A percentile compares a stretch with the other conserved stretches of the same genome.
Conservation (phyloP, 2,113 vertebrate genomes). For the Panthera leo region DNA sequence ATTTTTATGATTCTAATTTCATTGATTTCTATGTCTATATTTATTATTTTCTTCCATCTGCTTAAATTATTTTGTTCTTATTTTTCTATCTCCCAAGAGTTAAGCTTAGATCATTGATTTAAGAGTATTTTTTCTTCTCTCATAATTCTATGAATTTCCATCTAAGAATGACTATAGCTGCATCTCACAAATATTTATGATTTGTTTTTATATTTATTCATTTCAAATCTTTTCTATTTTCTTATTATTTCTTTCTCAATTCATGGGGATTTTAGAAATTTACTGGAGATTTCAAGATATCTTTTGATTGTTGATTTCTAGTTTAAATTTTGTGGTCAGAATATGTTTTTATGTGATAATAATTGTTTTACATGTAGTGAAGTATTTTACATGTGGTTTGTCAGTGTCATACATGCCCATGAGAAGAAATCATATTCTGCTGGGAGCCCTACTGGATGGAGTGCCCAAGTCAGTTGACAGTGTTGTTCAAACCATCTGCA, state of each 20-base stretch:
- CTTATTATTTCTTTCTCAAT: background rate
- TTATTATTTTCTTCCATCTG: background rate
- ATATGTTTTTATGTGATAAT: background rate
- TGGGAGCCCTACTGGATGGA: background rate
- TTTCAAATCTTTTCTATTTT: background rate
- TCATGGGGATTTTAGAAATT: background rate
- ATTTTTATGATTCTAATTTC: background rate
- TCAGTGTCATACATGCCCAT: background rate
- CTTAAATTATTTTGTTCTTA: background rate
- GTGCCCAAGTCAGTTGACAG: background rate
- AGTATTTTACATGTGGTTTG: background rate
- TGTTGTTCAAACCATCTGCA: background rate
- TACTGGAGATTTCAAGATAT: background rate
- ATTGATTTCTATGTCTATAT: background rate
- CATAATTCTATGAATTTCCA: background rate
- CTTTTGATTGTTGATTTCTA: background rate
- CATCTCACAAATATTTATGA: background rate
- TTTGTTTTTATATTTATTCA: background rate
- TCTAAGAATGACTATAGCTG: background rate
- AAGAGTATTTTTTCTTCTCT: background rate
- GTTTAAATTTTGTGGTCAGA: background rate
- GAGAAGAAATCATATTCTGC: background rate
- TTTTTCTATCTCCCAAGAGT: background rate
- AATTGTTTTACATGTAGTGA: background rate
- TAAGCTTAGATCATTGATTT: background rate